Percentiles rank a stretch among this genome's conserved stretches.
Evolutionary conservation across 2,797 vertebrate species (phyloP).

Genomic region (Onychomys leucogaster): DNA sequence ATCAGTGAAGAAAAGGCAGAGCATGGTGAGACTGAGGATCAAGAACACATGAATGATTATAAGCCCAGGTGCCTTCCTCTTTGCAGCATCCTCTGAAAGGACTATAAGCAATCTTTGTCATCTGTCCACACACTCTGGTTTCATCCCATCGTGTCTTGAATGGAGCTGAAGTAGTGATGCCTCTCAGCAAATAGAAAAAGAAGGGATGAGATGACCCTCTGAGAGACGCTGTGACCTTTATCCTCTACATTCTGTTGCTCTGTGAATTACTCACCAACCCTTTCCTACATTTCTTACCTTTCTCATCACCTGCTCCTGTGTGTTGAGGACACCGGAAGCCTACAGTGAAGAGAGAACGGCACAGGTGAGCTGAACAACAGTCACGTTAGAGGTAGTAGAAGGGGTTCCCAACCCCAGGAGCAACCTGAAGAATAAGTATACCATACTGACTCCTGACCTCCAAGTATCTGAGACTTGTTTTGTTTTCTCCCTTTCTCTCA

Average conservation of each 20-base stretch:
- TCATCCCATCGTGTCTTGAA: not conserved
- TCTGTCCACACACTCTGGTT: not conserved
- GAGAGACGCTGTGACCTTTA: not conserved
- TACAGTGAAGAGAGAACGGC: not conserved
- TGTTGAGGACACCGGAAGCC: not conserved
- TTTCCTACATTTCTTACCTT: not conserved
- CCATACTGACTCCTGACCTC: not conserved
- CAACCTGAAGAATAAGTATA: not conserved
- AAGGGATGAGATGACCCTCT: not conserved
- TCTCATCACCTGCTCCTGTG: not conserved
- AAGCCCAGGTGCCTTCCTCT: not conserved
- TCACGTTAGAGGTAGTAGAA: not conserved
- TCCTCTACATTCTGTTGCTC: not conserved
- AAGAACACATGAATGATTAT: not conserved
- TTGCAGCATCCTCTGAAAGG: not conserved
- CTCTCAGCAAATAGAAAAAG: not conserved
- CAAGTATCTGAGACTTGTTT: not conserved
- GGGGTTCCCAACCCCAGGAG: not conserved
- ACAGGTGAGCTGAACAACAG: not conserved
- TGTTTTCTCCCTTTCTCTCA: not conserved
- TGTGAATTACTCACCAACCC: not conserved
- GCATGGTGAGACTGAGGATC: not conserved
- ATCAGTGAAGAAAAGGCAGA: not conserved
- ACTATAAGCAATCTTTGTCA: not conserved
- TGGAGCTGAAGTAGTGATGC: not conserved